Evolutionary conservation across 2,888 invertebrate species (phyloP).

Genomic region (Zygogramma bicolorata): DNA sequence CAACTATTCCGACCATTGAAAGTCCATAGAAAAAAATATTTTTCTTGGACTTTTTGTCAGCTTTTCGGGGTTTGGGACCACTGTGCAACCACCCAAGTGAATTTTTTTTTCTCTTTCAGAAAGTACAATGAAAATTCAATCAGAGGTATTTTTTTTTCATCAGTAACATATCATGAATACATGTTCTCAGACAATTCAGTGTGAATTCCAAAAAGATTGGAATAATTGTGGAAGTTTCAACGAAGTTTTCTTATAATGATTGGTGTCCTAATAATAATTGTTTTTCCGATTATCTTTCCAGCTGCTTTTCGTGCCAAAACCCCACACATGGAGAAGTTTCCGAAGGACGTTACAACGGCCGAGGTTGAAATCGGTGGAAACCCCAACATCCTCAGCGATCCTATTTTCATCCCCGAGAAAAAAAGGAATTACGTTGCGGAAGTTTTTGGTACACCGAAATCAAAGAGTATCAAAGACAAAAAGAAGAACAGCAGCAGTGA

Average conservation of each 20-base stretch:
- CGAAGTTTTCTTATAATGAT: too few species aligned
- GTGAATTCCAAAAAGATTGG: too few species aligned
- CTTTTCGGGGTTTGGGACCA: too few species aligned
- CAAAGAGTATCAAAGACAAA: conserved; percentile 33
- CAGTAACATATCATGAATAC: background rate
- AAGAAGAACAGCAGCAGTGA: conserved; percentile 38
- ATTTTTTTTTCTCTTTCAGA: too few species aligned
- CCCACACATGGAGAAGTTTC: conserved; percentile 83
- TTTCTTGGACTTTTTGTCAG: too few species aligned
- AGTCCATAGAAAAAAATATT: too few species aligned
- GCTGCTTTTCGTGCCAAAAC: conserved; percentile 72
- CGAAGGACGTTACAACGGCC: conserved; percentile 80
- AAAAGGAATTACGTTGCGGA: conserved; percentile 68
- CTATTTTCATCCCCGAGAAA: conserved; percentile 70
- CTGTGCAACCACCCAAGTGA: too few species aligned
- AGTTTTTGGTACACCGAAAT: conserved; percentile 68
- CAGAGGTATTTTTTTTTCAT: background rate
- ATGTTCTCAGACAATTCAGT: too few species aligned
- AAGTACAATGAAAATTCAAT: too few species aligned
- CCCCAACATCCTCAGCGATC: conserved; percentile 75
- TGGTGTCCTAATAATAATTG: background rate
- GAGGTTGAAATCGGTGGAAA: conserved; percentile 80
- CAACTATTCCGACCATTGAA: too few species aligned
- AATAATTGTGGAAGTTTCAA: too few species aligned
- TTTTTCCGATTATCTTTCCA: conserved; percentile 56